Conservation (phyloP, 2,888 invertebrate genomes). For the Parnassius apollo region DNA sequence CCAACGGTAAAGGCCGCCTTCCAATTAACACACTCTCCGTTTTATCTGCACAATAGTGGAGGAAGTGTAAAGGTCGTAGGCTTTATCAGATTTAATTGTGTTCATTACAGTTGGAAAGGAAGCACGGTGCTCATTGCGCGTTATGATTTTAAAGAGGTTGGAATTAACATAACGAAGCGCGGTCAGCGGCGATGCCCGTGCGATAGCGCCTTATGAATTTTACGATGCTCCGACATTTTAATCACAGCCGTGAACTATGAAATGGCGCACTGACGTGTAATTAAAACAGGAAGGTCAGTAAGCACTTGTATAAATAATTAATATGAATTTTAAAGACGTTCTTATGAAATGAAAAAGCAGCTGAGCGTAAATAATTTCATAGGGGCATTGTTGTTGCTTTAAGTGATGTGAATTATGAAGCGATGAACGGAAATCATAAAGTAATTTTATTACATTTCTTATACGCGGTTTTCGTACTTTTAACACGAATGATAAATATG, state of each 20-base stretch:
- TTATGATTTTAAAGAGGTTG: slow-evolving; percentile 71
- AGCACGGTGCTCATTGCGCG: slow-evolving; percentile 61
- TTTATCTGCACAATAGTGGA: slow-evolving; percentile 49
- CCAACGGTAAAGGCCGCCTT: slow-evolving; percentile 39
- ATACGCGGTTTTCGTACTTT: slow-evolving; percentile 2
- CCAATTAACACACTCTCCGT: slow-evolving; percentile 64
- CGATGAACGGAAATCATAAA: slow-evolving; percentile 54
- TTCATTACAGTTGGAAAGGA: slow-evolving; percentile 67
- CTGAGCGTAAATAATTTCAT: slow-evolving; percentile 76
- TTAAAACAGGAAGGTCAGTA: slow-evolving; percentile 79
- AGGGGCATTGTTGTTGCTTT: slow-evolving; percentile 63
- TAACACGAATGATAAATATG: not conserved
- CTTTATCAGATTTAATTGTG: slow-evolving; percentile 75
- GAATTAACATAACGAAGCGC: slow-evolving; percentile 72
- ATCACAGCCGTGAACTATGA: slow-evolving; percentile 80
- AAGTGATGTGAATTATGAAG: slow-evolving; percentile 57
- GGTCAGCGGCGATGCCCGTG: slow-evolving; percentile 52
- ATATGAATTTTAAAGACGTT: slow-evolving; percentile 69
- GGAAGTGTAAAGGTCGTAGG: slow-evolving; percentile 77
- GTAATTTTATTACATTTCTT: slow-evolving; percentile 33
- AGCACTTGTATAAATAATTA: slow-evolving; percentile 71
- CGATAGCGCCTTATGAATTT: slow-evolving; percentile 66
- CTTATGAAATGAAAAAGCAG: slow-evolving; percentile 71
- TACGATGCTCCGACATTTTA: slow-evolving; percentile 65
- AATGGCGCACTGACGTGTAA: slow-evolving; percentile 61